These are phyloP conservation scores for Noctuana brunneofusca DNA, from an alignment of 2,888 invertebrate genomes.

Conservation along the genomic window DNA sequence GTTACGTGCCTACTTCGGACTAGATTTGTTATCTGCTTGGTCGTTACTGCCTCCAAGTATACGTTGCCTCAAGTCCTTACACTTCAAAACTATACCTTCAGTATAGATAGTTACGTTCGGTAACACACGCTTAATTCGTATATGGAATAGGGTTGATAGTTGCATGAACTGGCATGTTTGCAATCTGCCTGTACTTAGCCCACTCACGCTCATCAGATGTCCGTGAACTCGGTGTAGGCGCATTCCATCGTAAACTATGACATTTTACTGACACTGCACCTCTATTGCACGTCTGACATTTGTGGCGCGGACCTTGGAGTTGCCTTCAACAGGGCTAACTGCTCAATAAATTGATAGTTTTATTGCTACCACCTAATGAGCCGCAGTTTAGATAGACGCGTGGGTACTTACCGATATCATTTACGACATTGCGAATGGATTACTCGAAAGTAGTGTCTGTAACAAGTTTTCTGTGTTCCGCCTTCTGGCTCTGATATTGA, in stretches of 20 bases:
- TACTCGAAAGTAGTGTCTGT: neutral
- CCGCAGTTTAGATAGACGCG: slow-evolving; percentile 21
- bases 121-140: neutral
- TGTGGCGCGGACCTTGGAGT: slow-evolving; percentile 60
- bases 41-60: slow-evolving; percentile 17
- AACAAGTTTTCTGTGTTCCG: neutral
- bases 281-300: slow-evolving; percentile 53
- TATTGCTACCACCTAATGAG: slow-evolving; percentile 43
- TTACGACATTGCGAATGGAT: slow-evolving; percentile 3
- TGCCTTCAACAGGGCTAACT: slow-evolving; percentile 47
- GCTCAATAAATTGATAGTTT: slow-evolving; percentile 54
- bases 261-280: slow-evolving; percentile 73
- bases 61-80: slow-evolving; percentile 3
- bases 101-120: neutral
- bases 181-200: slow-evolving; percentile 27
- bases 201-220: slow-evolving; percentile 42
- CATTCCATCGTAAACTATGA: slow-evolving; percentile 69
- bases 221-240: slow-evolving; percentile 66
- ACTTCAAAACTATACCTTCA: slow-evolving; percentile 4
- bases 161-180: neutral
- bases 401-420: slow-evolving; percentile 10
- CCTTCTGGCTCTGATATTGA: neutral
- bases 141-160: slow-evolving; percentile 14
- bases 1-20: slow-evolving; percentile 19
- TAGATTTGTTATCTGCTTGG: slow-evolving; percentile 12